Conservation (phyloP, 2,113 vertebrate genomes). For the rabbit (Oryctolagus cuniculus) region DNA sequence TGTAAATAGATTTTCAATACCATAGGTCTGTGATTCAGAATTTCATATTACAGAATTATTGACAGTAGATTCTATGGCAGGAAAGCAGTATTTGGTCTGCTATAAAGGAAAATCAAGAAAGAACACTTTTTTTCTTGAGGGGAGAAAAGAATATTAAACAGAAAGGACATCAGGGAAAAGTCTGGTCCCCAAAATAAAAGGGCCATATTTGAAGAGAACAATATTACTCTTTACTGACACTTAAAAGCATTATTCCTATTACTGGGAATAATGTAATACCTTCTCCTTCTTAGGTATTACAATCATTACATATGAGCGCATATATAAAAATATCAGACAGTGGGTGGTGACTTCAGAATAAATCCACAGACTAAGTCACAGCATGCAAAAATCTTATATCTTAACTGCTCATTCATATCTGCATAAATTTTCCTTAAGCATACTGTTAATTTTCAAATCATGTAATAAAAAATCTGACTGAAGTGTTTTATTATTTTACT, state of each 20-base stretch:
- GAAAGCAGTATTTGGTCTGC: background rate
- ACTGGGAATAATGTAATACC: constrained; percentile 61
- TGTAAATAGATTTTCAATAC: constrained; percentile 52
- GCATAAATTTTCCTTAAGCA: no score
- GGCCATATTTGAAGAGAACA: constrained; percentile 61
- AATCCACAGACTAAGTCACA: background rate
- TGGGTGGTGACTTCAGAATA: constrained; percentile 64
- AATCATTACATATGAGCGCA: constrained; percentile 55
- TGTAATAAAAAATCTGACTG: constrained; percentile 71
- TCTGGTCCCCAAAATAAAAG: constrained; percentile 65
- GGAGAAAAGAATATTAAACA: constrained; percentile 49
- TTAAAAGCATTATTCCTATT: background rate
- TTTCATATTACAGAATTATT: no score
- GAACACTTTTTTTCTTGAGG: constrained; percentile 8
- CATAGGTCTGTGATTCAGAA: background rate
- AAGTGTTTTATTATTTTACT: constrained; percentile 67
- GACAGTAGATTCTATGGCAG: no score
- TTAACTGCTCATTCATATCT: no score
- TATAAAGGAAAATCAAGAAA: constrained; percentile 30
- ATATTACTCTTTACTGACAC: constrained; percentile 38
- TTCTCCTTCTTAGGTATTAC: constrained; percentile 70
- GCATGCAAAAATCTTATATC: no score
- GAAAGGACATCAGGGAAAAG: constrained; percentile 44
- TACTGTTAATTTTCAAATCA: constrained; percentile 74
- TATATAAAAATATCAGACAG: constrained; percentile 72